These are phyloP conservation scores for Hedya salicella DNA, from an alignment of 2,888 invertebrate genomes.

Conservation along the genomic window DNA sequence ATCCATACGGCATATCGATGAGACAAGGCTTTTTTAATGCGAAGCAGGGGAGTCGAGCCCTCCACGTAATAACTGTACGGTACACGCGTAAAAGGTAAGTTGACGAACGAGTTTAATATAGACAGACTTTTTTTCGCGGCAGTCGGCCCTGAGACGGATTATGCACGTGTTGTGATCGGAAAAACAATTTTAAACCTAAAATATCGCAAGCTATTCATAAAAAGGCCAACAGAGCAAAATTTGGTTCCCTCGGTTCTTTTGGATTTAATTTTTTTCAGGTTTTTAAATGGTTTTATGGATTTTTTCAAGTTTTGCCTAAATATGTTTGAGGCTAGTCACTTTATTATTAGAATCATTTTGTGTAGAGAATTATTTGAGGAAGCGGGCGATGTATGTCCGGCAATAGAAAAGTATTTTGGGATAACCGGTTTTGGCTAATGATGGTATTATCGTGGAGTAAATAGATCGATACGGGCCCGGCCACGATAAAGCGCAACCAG, in stretches of 20 bases:
- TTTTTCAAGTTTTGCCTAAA: no score
- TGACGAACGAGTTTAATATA: background rate
- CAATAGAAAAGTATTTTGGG: no score
- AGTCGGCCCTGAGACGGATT: conserved; percentile 16
- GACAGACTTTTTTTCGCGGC: background rate
- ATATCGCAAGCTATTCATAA: conserved; percentile 13
- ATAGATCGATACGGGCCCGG: no score
- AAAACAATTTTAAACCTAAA: conserved; percentile 25
- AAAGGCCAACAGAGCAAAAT: background rate
- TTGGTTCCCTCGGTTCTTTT: background rate
- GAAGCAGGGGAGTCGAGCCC: background rate
- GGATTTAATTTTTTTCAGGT: no score
- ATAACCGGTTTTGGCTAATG: no score
- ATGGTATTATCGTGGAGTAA: no score
- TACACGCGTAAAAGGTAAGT: conserved; percentile 8
- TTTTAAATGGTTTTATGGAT: no score
- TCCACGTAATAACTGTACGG: conserved; percentile 18
- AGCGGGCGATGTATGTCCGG: no score
- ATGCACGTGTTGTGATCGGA: conserved; percentile 1
- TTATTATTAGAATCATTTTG: no score
- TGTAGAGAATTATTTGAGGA: no score
- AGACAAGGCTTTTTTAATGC: conserved; percentile 2
- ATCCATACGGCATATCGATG: background rate
- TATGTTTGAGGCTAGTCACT: no score
- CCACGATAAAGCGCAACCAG: no score